Evolutionary conservation across 2,113 vertebrate species (phyloP).

Genomic region (Nyctereutes procyonoides): DNA sequence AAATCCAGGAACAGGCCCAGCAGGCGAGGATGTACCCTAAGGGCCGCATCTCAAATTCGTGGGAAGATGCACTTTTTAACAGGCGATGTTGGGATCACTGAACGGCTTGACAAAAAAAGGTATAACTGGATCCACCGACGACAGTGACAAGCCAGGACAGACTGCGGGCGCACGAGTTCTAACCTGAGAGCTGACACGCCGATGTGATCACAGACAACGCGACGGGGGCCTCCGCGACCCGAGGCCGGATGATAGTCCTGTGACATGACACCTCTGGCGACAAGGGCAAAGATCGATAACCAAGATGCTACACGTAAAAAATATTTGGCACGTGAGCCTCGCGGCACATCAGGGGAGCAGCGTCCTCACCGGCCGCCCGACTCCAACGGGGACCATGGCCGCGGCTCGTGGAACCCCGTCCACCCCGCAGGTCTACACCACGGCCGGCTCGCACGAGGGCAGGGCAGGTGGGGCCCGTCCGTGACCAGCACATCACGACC

Average conservation of each 20-base stretch:
- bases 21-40: fast-evolving
- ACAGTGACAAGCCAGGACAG: fast-evolving
- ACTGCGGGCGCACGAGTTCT: fast-evolving
- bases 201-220: fast-evolving
- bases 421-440: too few species aligned
- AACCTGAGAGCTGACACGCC: fast-evolving
- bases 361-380: too few species aligned
- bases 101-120: not conserved
- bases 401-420: too few species aligned
- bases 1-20: not conserved
- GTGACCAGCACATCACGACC: too few species aligned
- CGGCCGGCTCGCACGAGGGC: too few species aligned
- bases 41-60: fast-evolving
- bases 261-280: not conserved
- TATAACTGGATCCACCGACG: fast-evolving
- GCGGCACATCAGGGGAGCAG: too few species aligned
- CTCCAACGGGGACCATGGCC: too few species aligned
- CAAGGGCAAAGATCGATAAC: not conserved
- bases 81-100: not conserved
- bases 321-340: too few species aligned
- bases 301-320: too few species aligned
- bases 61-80: not conserved
- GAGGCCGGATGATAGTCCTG: fast-evolving
- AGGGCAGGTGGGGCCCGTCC: too few species aligned
- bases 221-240: not conserved